These are phyloP conservation scores for Atherix ibis DNA, from an alignment of 2,888 invertebrate species.

Conservation along the genomic window DNA sequence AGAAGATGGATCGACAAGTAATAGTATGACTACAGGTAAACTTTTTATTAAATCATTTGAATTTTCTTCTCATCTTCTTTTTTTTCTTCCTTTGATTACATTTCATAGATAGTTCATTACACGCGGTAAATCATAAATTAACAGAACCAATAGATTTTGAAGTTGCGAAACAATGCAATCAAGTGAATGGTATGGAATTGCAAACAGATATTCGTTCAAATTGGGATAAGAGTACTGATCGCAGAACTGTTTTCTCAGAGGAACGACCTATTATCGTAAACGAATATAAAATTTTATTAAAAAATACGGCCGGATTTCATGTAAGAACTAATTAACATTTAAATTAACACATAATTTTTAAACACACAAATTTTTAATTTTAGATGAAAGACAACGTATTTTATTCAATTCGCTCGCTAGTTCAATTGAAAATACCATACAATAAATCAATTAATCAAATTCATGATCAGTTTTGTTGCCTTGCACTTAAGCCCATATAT, in stretches of 20 bases:
- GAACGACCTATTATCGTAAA: constrained; percentile 10
- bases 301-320: constrained; percentile 1
- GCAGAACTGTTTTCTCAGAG: constrained; percentile 6
- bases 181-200: constrained; percentile 7
- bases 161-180: constrained; percentile 10
- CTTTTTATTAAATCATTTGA: neutral
- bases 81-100: neutral
- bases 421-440: constrained; percentile 5
- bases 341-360: too few species aligned
- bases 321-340: too few species aligned
- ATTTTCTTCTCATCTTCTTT: neutral
- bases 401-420: constrained; percentile 7
- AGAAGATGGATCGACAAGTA: constrained; percentile 9
- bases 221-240: constrained; percentile 5
- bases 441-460: neutral
- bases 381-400: constrained; percentile 6
- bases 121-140: constrained; percentile 1
- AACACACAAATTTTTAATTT: too few species aligned
- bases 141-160: constrained; percentile 9
- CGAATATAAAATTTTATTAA: constrained; percentile 8
- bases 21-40: constrained; percentile 8
- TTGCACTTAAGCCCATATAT: constrained; percentile 29
- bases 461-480: constrained; percentile 26
- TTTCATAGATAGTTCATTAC: constrained; percentile 6
- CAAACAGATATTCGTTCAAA: constrained; percentile 7